Conservation (phyloP, 2,113 vertebrate genomes). For the Puffinus mauretanicus region DNA sequence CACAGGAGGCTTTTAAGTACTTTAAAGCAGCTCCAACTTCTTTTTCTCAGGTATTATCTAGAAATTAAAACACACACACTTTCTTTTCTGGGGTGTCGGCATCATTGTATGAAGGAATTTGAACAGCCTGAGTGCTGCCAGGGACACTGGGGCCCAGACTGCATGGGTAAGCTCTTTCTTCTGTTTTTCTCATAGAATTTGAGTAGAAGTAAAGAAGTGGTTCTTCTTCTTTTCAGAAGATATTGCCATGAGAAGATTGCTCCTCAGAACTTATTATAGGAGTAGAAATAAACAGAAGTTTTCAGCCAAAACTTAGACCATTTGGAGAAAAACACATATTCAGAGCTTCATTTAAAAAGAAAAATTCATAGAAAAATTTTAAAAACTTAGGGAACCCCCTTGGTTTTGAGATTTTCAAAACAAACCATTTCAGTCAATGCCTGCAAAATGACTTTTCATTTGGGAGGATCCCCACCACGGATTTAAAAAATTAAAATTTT, state of each 20-base stretch:
- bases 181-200: background rate
- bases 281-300: background rate
- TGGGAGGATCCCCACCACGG: fast-evolving
- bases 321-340: background rate
- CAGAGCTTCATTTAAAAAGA: background rate
- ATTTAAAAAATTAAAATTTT: background rate
- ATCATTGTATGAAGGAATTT: slow-evolving; percentile 65
- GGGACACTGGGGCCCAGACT: slow-evolving; percentile 79
- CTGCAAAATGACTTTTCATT: background rate
- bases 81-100: slow-evolving; percentile 71
- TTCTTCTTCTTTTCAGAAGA: background rate
- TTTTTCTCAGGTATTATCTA: slow-evolving; percentile 60
- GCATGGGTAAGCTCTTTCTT: slow-evolving; percentile 68
- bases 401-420: background rate
- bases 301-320: background rate
- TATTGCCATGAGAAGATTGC: background rate
- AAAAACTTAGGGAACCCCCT: background rate
- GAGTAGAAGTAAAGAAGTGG: background rate
- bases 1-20: background rate
- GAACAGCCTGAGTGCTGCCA: slow-evolving; percentile 73
- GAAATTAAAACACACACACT: slow-evolving; percentile 29
- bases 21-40: background rate
- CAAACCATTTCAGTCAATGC: background rate
- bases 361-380: background rate
- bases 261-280: background rate